Evolutionary conservation across 2,113 vertebrate species (phyloP).

Genomic region (Lontra canadensis): DNA sequence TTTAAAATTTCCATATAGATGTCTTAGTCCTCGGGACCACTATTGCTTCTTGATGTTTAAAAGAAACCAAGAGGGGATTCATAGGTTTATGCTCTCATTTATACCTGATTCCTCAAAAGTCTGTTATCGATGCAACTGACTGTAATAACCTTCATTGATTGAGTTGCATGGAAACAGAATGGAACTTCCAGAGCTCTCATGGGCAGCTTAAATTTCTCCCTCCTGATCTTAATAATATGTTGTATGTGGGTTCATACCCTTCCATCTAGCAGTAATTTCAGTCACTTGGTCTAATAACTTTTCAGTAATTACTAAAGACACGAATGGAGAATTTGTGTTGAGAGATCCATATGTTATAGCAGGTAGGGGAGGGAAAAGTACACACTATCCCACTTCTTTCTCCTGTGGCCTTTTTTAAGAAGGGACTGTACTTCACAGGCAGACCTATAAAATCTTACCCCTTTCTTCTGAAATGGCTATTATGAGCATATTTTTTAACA

Average conservation of each 20-base stretch:
- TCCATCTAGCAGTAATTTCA: not conserved
- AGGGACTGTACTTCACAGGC: not conserved
- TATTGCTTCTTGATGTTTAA: slow-evolving; percentile 34
- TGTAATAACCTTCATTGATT: slow-evolving; percentile 3
- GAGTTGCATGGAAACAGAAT: slow-evolving; percentile 4
- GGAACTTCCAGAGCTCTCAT: slow-evolving; percentile 23
- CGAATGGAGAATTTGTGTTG: not conserved
- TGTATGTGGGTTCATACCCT: not conserved
- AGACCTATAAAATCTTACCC: not conserved
- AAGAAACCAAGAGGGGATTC: slow-evolving; percentile 7
- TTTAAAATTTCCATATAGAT: slow-evolving; percentile 53
- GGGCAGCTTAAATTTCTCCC: not conserved
- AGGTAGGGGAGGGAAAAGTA: not conserved
- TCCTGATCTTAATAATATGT: not conserved
- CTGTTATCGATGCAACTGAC: not conserved
- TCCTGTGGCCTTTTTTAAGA: not conserved
- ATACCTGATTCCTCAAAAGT: slow-evolving; percentile 47
- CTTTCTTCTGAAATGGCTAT: slow-evolving; percentile 36
- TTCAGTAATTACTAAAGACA: slow-evolving; percentile 9
- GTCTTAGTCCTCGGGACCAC: not conserved
- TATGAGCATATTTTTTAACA: slow-evolving; percentile 20
- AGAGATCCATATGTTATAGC: not conserved
- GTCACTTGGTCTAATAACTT: not conserved
- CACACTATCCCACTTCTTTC: not conserved
- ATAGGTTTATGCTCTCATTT: not conserved